Base-by-base conservation (phyloP, 2,797 vertebrate species). In the Podarcis lilfordi region DNA sequence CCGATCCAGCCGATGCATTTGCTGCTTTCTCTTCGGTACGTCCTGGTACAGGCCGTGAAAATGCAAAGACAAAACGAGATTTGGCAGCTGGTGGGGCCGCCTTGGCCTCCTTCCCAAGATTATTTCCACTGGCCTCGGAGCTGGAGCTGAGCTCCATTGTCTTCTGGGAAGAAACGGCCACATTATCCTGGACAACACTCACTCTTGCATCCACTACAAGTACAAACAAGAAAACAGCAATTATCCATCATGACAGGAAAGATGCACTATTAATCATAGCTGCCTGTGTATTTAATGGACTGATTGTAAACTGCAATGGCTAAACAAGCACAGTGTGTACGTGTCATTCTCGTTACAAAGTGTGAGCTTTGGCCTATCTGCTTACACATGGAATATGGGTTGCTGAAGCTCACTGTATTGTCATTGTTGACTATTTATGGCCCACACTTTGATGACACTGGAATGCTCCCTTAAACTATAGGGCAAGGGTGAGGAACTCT, bases 41-140 rank as follows among this genome's bases (percentile, higher is more conserved):
- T 88, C 95, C 97, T 95, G 97, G 96, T 93, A 96, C 96, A 45
- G 96, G 91, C 94, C 96, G 96, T 86, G 96, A 92, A 84, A 97
- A 96, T 0, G 95, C 74, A 29, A 97, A 94, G 92, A 82, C 86
- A 86, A 97, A 96, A 91, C 87, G 95, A 82, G 96, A 91, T 91
- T 95, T 93, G 83, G 96, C 97, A 95, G 95, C 95, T 94, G 96
- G 92, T 77, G 27, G 79, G 19, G 95, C 55, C 35, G 75, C n/a
- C 0, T 94, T 97, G 96, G 96, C 95, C 86, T 91, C 83, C 11
- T 86, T 96, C 96, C 96, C 95, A 0, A 81, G 64, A 85, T 94
- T 92, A 94, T 95, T 95, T 87, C 93, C 93, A 59, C 78, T 89
- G 88, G 95, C 89, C 3, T 90, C 91, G 1, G 90, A 69, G 35